Conservation (phyloP, 2,797 vertebrate species). For the Artibeus jamaicensis region DNA sequence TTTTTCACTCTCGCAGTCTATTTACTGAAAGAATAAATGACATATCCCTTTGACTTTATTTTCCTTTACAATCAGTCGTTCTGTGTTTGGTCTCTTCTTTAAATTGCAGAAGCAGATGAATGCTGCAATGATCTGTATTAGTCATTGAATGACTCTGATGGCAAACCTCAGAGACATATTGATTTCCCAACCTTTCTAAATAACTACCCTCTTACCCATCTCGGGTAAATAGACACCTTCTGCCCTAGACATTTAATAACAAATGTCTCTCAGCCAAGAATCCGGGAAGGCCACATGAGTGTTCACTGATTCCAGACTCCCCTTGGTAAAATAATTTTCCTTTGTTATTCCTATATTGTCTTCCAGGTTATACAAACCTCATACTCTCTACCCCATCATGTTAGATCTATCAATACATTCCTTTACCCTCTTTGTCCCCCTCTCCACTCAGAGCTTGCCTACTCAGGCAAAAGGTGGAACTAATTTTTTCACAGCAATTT, state of each 20-base stretch:
- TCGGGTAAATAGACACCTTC: background rate
- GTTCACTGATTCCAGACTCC: background rate
- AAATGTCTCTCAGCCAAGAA: background rate
- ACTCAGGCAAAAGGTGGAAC: background rate
- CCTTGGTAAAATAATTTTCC: background rate
- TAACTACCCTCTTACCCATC: background rate
- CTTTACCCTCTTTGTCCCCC: background rate
- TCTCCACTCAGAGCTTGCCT: background rate
- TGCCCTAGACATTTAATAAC: background rate
- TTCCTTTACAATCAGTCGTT: conserved; percentile 30
- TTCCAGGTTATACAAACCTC: background rate
- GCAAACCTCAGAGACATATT: background rate
- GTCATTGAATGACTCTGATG: conserved; percentile 37
- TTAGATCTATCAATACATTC: background rate
- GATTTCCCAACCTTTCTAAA: conserved; percentile 35
- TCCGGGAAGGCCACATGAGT: background rate
- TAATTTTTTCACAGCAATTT: background rate
- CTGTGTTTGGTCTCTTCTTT: conserved; percentile 12
- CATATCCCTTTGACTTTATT: conserved; percentile 27
- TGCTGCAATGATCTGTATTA: conserved; percentile 53
- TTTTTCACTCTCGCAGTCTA: background rate
- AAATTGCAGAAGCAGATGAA: conserved; percentile 55
- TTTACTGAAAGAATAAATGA: conserved; percentile 15
- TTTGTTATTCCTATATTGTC: background rate
- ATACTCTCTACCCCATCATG: background rate